Conservation (phyloP, 1,140 invertebrate genomes). For the Leptopilina clavipes region DNA sequence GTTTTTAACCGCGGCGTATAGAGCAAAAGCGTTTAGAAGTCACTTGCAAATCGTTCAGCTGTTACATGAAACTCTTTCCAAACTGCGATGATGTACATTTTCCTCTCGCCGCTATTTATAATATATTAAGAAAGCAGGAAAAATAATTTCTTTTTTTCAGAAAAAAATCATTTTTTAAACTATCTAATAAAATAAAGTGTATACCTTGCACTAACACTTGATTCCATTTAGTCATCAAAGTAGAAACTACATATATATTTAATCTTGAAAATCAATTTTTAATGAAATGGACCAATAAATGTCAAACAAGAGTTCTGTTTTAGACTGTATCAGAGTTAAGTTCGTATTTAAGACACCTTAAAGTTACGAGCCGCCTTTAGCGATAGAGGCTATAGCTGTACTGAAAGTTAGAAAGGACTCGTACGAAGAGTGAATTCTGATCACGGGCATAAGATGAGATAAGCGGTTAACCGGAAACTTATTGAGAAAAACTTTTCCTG, state of each 20-base stretch:
- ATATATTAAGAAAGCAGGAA: too few relatives aligned
- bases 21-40: too few relatives aligned
- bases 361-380: constrained; percentile 14
- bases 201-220: not conserved
- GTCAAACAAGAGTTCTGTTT: constrained; percentile 15
- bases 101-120: too few relatives aligned
- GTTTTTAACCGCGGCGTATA: too few relatives aligned
- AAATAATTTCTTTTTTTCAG: too few relatives aligned
- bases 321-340: constrained; percentile 16
- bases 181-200: not conserved
- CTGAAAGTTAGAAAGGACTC: constrained; percentile 7
- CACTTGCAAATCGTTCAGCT: too few relatives aligned
- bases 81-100: too few relatives aligned
- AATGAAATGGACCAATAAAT: constrained; percentile 16
- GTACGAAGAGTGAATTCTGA: constrained; percentile 15
- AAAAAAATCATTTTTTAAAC: too few relatives aligned
- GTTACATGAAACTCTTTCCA: too few relatives aligned
- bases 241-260: not conserved
- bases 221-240: not conserved
- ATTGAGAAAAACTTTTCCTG: constrained; percentile 15
- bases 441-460: constrained; percentile 18
- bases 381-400: constrained; percentile 11
- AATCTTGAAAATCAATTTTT: constrained; percentile 21
- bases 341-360: constrained; percentile 11
- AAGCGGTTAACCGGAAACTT: constrained; percentile 18